phyloP scores from a whole-genome alignment of 2,888 invertebrate species.

The Electrophaes corylata region DNA sequence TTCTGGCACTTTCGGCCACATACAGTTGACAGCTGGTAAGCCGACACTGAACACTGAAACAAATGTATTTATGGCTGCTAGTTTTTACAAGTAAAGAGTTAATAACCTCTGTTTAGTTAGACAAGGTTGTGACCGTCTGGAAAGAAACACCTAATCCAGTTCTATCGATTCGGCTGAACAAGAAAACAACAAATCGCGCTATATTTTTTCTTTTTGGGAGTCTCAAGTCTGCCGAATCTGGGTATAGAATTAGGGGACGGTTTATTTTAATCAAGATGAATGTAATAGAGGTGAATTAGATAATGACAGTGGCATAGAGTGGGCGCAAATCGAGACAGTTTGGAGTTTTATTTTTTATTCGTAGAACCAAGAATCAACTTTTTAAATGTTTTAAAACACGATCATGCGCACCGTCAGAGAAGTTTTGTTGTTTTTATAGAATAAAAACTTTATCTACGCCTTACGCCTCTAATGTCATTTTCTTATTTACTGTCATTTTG shows the following conservation, averaged over 20 bases:
- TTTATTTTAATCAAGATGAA: conserved; percentile 17
- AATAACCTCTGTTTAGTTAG: conserved; percentile 30
- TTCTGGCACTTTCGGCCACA: conserved; percentile 14
- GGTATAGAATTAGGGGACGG: background rate
- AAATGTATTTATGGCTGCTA: conserved; percentile 30
- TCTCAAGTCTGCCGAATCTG: background rate
- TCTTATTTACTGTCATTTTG: no score
- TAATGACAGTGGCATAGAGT: conserved; percentile 13
- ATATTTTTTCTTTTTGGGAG: background rate
- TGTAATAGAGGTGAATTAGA: conserved; percentile 9
- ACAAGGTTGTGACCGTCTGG: conserved; percentile 29
- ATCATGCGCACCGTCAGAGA: background rate
- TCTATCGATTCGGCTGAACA: background rate
- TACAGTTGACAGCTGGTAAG: conserved; percentile 25
- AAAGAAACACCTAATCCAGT: background rate
- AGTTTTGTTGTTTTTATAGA: no score
- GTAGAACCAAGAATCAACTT: no score
- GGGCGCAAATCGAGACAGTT: background rate
- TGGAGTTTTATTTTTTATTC: no score
- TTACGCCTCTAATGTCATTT: no score
- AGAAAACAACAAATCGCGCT: background rate
- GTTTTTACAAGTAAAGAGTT: conserved; percentile 34
- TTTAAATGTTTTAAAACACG: background rate
- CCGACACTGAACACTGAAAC: conserved; percentile 32
- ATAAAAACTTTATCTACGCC: no score